Conservation (phyloP, 2,113 vertebrate genomes). For the Paradisaea rubra region DNA sequence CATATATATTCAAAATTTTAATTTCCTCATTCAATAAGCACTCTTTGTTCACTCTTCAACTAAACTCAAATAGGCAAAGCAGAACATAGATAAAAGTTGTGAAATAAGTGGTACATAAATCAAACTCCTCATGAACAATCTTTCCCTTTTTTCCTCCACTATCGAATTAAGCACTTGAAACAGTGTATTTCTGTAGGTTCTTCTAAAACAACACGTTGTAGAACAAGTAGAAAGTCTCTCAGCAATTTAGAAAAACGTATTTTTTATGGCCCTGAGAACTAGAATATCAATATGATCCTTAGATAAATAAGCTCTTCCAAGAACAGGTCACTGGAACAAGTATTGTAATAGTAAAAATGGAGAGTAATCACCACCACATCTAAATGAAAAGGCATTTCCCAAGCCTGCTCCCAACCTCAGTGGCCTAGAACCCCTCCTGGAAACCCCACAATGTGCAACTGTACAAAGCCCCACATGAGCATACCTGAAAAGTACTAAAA, state of each 20-base stretch:
- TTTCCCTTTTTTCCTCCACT: background rate
- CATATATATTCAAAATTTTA: background rate
- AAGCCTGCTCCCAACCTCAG: background rate
- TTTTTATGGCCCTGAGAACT: background rate
- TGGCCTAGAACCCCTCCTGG: background rate
- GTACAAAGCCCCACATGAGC: fast-evolving
- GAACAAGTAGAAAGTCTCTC: background rate
- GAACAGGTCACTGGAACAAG: background rate
- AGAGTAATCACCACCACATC: background rate
- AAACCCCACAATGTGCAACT: background rate
- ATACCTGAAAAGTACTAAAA: background rate
- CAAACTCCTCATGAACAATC: background rate
- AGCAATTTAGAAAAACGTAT: background rate
- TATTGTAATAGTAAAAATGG: background rate
- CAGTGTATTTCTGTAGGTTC: background rate
- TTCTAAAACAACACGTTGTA: background rate
- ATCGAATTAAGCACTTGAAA: background rate
- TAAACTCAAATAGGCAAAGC: background rate
- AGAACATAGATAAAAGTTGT: background rate
- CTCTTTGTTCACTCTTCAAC: background rate
- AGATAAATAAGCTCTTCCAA: background rate
- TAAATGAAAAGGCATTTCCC: background rate
- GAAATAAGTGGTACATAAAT: background rate
- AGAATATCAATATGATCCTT: background rate
- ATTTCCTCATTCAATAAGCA: background rate